Evolutionary conservation across 2,113 vertebrate genomes (phyloP).

Genomic region (Eupsittula cactorum): DNA sequence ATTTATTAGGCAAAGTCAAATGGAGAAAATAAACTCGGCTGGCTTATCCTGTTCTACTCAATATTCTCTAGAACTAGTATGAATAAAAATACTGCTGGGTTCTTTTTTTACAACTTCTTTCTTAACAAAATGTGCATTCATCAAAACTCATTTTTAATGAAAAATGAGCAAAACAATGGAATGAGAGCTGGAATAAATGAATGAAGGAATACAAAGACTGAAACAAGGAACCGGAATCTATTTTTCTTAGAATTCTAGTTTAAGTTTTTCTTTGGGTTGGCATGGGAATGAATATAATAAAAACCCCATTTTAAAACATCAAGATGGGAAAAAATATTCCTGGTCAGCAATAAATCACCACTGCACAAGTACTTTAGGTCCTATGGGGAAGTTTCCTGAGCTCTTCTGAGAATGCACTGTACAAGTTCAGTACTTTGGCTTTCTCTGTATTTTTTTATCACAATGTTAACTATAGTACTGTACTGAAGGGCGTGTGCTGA

Average conservation of each 20-base stretch:
- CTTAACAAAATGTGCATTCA: not conserved
- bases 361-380: not conserved
- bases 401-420: not conserved
- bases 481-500: not conserved
- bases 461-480: fast-evolving
- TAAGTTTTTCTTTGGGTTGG: not conserved
- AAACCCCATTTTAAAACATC: not conserved
- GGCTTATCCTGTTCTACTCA: not conserved
- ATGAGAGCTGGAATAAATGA: not conserved
- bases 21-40: not conserved
- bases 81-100: not conserved
- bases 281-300: not conserved
- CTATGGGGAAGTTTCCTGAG: not conserved
- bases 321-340: not conserved
- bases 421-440: not conserved
- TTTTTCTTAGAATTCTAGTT: not conserved
- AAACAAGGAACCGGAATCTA: not conserved
- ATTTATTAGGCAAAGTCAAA: not conserved
- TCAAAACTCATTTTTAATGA: not conserved
- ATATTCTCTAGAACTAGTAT: not conserved
- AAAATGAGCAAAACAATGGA: not conserved
- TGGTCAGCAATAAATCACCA: not conserved
- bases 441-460: not conserved
- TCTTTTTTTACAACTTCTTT: not conserved
- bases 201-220: not conserved